Evolutionary conservation across 2,888 invertebrate genomes (phyloP), one percentile per base, ranked within the genome.

Genomic region (Rhagonycha lutea): DNA sequence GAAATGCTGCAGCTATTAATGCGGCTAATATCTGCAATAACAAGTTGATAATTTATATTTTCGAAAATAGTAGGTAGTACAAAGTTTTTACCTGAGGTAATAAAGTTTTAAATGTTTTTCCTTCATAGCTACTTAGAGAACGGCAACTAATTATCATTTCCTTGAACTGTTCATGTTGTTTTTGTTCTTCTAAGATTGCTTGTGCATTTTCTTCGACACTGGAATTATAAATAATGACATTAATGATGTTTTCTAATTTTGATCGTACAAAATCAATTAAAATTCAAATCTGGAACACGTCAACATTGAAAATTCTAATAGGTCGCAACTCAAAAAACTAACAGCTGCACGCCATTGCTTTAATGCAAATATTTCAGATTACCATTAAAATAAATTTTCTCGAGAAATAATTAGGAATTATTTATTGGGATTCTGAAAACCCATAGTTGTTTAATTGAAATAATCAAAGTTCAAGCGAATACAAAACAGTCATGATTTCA

Each of bases 1-100:
- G 91, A 83, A 90, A 91, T 24, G 90, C 89, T 3, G 90, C 90
- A 3, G 90, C 89, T 65, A 90, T 87, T 68, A 90, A 85, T 79
- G 90, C 89, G 14, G 91, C 90, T 26, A 87, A 81, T 68, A 91
- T 89, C 91, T 91, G 82, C 2, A 81, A 78, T 68, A 61, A 62
- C 78, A 74, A 70, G 3, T 69, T 47, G 12, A 18, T 62, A 18
- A 23, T 62, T 23, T 1, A 4, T 11, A 7, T 10, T 9, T 9
- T 4, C 18, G 0, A 12, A 18, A 23, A 23, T 18, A 3, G 10
- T 8, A 71, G 7, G 10, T 8, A 71, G 7, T 18, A 11, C 14
- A 18, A 68, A 24, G 11, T 73, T 81, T 83, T 83, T 82, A 89
- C 89, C 84, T 90, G 90, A 65, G 89, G 89, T 72, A 87, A 79